Evolutionary conservation across 2,888 invertebrate genomes (phyloP), one percentile per base, ranked within the genome.

Genomic region (Chalcis sispes): DNA sequence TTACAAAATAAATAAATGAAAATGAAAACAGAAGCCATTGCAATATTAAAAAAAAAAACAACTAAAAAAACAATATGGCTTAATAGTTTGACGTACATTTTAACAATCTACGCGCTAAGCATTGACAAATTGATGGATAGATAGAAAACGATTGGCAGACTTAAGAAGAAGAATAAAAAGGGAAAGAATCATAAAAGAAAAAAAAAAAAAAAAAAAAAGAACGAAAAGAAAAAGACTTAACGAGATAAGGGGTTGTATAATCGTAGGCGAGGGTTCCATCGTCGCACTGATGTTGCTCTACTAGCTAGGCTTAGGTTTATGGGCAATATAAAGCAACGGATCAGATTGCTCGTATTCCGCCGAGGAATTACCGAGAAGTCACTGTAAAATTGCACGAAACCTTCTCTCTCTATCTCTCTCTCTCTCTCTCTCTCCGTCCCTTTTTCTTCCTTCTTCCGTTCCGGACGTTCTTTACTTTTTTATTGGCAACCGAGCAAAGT

Each of bases 281-380:
- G n/a, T n/a, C n/a, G 42, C 36, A 20, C 27, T 20, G 54, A 13
- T 23, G 64, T 23, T 50, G 48, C 23, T 23, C 62, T 32, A n/a
- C n/a, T 46, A 56, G 59, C 72, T 62, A n/a, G 65, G 71, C 75
- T 72, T 67, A 77, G 65, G 25, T 77, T 77, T 73, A 77, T 72
- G 72, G 70, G 32, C 77, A 54, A 77, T 70, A 77, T 77, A 77
- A 77, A 73, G 52, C 72, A 56, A 70, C 50, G 65, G 72, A 77
- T 77, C 69, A 46, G 69, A 77, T 77, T 77, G 72, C 77, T 77
- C 72, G 72, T 76, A 73, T 77, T 70, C 69, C 70, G 27, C 52
- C 40, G 59, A 72, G 69, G 66, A 70, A 77, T 73, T 77, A 70
- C 77, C 66, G 69, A 64, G 72, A 72, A 77, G 64, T 73, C 77